Conservation (phyloP, 2,797 vertebrate genomes). For the Anableps anableps region DNA sequence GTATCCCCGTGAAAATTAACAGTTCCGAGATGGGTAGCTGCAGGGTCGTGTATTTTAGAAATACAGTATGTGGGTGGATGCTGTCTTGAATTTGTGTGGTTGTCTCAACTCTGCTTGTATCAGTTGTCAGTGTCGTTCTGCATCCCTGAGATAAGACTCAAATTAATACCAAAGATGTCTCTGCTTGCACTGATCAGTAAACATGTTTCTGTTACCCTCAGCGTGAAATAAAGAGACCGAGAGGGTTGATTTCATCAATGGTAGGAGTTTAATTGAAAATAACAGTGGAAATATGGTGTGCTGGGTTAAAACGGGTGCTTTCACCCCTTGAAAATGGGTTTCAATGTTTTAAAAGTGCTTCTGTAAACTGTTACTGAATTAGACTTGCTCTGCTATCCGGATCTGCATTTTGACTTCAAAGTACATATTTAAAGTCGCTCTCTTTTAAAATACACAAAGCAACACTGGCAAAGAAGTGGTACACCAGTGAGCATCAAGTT, state of each 20-base stretch:
- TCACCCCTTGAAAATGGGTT: not conserved
- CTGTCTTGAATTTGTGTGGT: slow-evolving; percentile 33
- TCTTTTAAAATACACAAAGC: not conserved
- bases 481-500: not conserved
- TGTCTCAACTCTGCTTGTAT: slow-evolving; percentile 11
- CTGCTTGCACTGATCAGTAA: slow-evolving; percentile 5
- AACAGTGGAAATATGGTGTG: not conserved
- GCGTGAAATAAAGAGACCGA: slow-evolving; percentile 12
- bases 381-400: not conserved
- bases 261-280: not conserved
- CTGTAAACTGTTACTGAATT: not conserved
- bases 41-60: slow-evolving; percentile 17
- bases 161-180: slow-evolving; percentile 13
- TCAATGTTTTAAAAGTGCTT: not conserved
- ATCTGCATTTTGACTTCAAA: not conserved
- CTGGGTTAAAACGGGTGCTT: not conserved
- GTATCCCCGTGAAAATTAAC: not conserved
- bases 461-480: not conserved
- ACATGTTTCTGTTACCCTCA: slow-evolving; percentile 8
- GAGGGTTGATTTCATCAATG: slow-evolving; percentile 1
- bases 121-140: slow-evolving; percentile 35
- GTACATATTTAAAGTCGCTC: not conserved
- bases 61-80: slow-evolving; percentile 27
- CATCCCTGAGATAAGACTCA: slow-evolving; percentile 49
- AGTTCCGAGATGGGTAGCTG: slow-evolving; percentile 3